Conservation (phyloP, 2,113 vertebrate genomes). For the Cardinalis cardinalis region DNA sequence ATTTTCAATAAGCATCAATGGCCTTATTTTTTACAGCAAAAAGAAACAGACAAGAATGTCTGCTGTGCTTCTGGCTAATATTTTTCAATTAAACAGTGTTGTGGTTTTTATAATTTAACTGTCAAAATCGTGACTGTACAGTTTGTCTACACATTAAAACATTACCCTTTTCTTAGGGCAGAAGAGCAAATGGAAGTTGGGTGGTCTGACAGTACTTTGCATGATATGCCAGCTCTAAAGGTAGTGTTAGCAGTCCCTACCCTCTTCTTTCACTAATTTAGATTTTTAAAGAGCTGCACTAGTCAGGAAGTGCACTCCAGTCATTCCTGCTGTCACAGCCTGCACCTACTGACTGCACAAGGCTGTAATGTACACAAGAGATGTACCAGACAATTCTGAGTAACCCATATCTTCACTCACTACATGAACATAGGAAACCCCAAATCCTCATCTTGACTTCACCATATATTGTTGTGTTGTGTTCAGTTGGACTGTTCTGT, state of each 20-base stretch:
- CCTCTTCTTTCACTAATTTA: neutral
- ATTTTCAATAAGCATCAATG: conserved; percentile 20
- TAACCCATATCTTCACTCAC: neutral
- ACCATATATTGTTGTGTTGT: too few species aligned
- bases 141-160: neutral
- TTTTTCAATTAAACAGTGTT: neutral
- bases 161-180: neutral
- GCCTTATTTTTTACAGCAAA: neutral
- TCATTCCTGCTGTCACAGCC: neutral
- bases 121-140: neutral
- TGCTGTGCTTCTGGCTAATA: neutral
- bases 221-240: neutral
- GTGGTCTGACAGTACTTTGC: neutral
- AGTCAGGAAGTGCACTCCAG: neutral
- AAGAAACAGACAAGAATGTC: neutral
- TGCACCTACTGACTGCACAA: neutral
- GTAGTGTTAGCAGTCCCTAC: neutral
- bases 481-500: too few species aligned
- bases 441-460: neutral
- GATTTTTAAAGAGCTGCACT: neutral
- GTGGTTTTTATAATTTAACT: conserved; percentile 1
- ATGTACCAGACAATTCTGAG: neutral
- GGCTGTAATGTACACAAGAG: neutral
- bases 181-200: neutral
- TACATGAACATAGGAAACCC: neutral